Conservation (phyloP, 2,888 invertebrate genomes). For the Lasioglossum zephyrum region DNA sequence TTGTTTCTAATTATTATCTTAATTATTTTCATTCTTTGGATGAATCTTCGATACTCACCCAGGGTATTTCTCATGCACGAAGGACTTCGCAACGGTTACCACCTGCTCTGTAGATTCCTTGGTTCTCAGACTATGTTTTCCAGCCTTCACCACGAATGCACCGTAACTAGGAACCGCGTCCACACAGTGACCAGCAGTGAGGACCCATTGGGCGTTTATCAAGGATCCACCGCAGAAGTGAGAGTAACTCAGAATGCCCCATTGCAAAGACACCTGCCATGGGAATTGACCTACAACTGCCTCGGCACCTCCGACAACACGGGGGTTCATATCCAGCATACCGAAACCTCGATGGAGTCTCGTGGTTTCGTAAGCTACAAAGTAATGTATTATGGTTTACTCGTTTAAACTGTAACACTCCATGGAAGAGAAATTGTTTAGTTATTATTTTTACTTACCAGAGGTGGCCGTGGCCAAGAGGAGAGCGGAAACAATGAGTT, state of each 20-base stretch:
- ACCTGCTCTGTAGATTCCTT: constrained; percentile 80
- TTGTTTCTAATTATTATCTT: too few species aligned
- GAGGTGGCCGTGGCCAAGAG: constrained; percentile 62
- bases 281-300: constrained; percentile 83
- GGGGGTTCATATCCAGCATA: not conserved
- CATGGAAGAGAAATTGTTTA: not conserved
- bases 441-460: constrained; percentile 60
- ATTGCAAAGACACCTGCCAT: constrained; percentile 84
- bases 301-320: constrained; percentile 74
- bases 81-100: constrained; percentile 74
- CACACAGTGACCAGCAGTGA: constrained; percentile 84
- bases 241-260: constrained; percentile 67
- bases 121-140: constrained; percentile 61
- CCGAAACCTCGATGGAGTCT: not conserved
- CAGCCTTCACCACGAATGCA: constrained; percentile 77
- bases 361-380: not conserved
- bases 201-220: constrained; percentile 80
- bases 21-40: not conserved
- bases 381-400: not conserved
- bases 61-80: constrained; percentile 79
- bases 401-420: not conserved
- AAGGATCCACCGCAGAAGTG: constrained; percentile 85
- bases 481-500: constrained; percentile 53
- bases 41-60: constrained; percentile 69
- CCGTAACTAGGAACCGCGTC: constrained; percentile 77